These are phyloP conservation scores for Parazoanthus swiftii DNA, from an alignment of 92 coral and sea anemone species.

Conservation along the genomic window DNA sequence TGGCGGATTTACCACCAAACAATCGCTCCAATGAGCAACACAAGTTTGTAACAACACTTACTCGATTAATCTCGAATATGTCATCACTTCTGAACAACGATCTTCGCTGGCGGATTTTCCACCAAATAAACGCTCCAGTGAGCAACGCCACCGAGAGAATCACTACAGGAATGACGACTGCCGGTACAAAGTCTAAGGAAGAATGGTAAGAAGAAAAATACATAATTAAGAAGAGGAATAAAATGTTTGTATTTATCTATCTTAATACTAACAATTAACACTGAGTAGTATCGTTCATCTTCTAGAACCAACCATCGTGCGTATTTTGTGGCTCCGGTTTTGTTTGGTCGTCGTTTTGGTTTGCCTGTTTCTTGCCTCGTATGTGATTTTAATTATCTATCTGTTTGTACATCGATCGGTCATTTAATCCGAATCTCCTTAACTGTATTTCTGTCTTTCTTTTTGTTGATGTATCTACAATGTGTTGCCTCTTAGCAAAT, in stretches of 20 bases:
- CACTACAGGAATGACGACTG: constrained; percentile 7
- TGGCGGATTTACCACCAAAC: constrained; percentile 24
- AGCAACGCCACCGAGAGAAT: not conserved
- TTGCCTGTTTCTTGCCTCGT: too few relatives aligned
- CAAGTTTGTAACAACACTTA: not conserved
- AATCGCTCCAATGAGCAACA: not conserved
- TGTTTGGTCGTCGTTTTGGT: too few relatives aligned
- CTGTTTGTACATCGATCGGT: not conserved
- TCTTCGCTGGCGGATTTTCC: constrained; percentile 13
- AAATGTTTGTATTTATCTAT: too few relatives aligned
- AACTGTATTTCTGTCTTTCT: not conserved
- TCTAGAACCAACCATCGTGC: too few relatives aligned
- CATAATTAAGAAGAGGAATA: too few relatives aligned
- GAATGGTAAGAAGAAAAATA: not conserved
- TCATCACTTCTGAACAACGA: not conserved
- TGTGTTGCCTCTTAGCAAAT: not conserved
- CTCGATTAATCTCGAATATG: constrained; percentile 6
- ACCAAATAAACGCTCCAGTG: constrained; percentile 16
- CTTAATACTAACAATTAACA: too few relatives aligned
- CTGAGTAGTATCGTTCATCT: too few relatives aligned
- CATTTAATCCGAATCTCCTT: too few relatives aligned
- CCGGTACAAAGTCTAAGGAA: not conserved
- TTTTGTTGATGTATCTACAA: not conserved
- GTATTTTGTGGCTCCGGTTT: too few relatives aligned
- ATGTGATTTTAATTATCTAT: not conserved